Conservation (phyloP, 2,797 vertebrate species). For the Odontamblyopus rebecca region DNA sequence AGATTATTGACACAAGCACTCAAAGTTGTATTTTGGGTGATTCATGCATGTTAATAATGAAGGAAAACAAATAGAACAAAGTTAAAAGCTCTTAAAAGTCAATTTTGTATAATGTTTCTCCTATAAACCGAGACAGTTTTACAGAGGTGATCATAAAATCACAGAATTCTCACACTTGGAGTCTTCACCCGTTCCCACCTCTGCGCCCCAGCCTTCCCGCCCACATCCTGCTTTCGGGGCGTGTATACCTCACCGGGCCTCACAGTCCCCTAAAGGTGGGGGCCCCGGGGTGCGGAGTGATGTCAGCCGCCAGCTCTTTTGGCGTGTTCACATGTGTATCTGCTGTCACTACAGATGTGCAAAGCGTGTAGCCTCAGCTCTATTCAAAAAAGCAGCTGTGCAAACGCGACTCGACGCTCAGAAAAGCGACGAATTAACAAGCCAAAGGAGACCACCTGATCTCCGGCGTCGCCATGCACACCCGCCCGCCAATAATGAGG, state of each 20-base stretch:
- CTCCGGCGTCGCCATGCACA: conserved; percentile 48
- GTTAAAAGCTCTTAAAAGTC: no score
- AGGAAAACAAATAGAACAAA: no score
- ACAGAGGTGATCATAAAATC: not conserved
- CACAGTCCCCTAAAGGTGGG: conserved; percentile 70
- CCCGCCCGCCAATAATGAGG: conserved; percentile 71
- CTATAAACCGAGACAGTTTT: not conserved
- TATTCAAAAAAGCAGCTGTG: conserved; percentile 68
- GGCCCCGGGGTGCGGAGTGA: conserved; percentile 67
- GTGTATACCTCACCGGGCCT: conserved; percentile 71
- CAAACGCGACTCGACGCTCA: conserved; percentile 61
- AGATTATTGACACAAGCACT: no score
- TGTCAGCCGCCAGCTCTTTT: conserved; percentile 52
- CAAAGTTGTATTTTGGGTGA: no score
- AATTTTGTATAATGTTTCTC: no score
- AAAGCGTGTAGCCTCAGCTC: conserved; percentile 41
- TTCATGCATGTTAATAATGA: no score
- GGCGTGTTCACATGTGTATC: conserved; percentile 17
- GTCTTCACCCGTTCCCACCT: conserved; percentile 37
- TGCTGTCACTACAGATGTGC: conserved; percentile 41
- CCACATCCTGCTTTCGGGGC: conserved; percentile 58
- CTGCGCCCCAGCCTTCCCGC: conserved; percentile 32
- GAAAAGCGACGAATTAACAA: conserved; percentile 75
- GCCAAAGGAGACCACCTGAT: conserved; percentile 47
- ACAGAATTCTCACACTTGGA: conserved; percentile 35